A percentile compares a stretch with the other conserved stretches of the same genome.
These are phyloP conservation scores for Alexandromys fortis DNA, from an alignment of 2,113 vertebrate species.

Conservation along the genomic window DNA sequence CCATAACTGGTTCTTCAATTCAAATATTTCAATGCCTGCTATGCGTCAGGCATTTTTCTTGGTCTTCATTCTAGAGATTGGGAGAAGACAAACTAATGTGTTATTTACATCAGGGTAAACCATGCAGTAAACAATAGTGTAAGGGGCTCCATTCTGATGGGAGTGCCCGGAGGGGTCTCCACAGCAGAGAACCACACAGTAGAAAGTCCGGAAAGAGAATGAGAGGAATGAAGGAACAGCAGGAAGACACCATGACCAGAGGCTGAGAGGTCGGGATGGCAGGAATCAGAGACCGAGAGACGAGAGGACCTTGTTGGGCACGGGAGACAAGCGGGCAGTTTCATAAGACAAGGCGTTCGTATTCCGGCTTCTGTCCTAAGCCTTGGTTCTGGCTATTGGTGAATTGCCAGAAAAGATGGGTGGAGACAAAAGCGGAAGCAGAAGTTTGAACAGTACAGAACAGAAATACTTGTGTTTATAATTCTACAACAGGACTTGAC, in stretches of 20 bases:
- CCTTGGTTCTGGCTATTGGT: not conserved
- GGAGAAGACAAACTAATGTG: not conserved
- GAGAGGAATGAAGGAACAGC: not conserved
- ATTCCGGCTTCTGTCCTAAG: conserved; percentile 2
- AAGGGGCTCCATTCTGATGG: not conserved
- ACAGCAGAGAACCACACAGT: not conserved
- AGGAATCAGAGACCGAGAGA: not conserved
- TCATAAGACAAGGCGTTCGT: not conserved
- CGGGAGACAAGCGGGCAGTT: not conserved
- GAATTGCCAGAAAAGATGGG: not conserved
- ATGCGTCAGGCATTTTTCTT: not conserved
- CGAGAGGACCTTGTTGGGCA: not conserved
- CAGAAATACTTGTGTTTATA: not conserved
- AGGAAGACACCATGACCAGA: not conserved
- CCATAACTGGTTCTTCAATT: not conserved
- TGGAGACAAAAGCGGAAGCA: not conserved
- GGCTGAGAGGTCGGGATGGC: not conserved
- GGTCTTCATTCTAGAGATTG: not conserved
- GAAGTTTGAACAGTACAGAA: conserved; percentile 13
- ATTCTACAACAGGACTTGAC: not conserved
- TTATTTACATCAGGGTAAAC: not conserved
- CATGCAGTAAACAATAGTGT: not conserved
- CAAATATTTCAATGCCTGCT: not conserved
- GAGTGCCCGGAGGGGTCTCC: not conserved
- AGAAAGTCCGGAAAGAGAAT: not conserved